Base-by-base conservation (phyloP, 2,113 vertebrate genomes). In the Hydropotes inermis region DNA sequence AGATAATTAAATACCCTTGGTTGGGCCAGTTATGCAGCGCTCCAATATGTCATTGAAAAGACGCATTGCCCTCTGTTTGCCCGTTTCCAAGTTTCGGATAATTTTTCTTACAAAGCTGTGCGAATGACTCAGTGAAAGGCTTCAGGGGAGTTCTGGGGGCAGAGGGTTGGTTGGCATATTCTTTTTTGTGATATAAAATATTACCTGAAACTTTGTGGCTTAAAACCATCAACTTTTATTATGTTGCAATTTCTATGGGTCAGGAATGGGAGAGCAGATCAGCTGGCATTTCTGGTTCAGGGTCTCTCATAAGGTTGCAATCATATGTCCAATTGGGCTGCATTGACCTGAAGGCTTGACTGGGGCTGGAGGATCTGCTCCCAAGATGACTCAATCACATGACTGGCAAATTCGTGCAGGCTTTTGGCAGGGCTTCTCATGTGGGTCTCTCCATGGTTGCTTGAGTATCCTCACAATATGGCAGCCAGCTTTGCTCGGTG, bases 401-500 rank as follows among this genome's bases (percentile, higher is more conserved):
- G 21, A 39, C 36, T 33, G 81, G 15, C 9, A 21, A 30, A 21
- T 8, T 21, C 28, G 14, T 21, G 30, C 23, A 25, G 64, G 21
- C 54, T 45, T 16, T 11, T 3, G 36, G 70, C 33, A 19, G 36
- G 21, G 27, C 52, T 58, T 43, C 47, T 55, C 28, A 2, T 0
- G 23, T 5, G 14, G 83, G 39, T 7, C 30, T 84, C 52, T 91
- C 50, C 12, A 0, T 1, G 25, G n/a, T 1, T 16, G 30, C 57
- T 57, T 76, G 64, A 25, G 7, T 21, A 27, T 43, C 23, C 61
- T 90, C 33, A 47, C 16, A 19, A n/a, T 21, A 7, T 23, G 60
- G 33, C 0, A 1, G 55, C 60, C 2, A 1, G 17, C 30, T 45
- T 60, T 54, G 47, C 19, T 86, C 10, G 19, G 28, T 3, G 17